Conservation (phyloP, 2,888 invertebrate genomes). For the Vannuccia rotundouncinata region DNA sequence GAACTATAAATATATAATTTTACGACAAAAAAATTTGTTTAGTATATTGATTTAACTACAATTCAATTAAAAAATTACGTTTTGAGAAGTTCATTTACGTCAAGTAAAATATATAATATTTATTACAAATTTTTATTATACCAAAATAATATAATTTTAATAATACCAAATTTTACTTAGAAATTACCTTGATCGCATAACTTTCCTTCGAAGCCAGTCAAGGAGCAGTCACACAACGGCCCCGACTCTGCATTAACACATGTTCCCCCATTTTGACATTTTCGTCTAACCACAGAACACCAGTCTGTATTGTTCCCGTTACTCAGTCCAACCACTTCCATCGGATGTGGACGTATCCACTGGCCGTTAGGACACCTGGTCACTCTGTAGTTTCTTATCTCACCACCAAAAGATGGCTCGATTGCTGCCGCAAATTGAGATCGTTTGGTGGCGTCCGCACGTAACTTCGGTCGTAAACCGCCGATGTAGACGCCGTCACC, state of each 20-base stretch:
- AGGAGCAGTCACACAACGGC: neutral
- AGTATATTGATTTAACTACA: too few species aligned
- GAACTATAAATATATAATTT: too few species aligned
- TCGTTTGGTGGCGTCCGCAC: neutral
- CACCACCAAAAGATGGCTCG: constrained; percentile 21
- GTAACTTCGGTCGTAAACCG: constrained; percentile 14
- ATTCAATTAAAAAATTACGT: too few species aligned
- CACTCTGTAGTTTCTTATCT: constrained; percentile 8
- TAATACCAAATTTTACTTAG: neutral
- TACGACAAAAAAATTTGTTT: too few species aligned
- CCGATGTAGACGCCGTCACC: constrained; percentile 22
- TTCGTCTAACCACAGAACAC: neutral
- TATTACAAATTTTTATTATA: neutral
- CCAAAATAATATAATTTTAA: neutral
- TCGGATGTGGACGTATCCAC: neutral
- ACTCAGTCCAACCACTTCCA: neutral
- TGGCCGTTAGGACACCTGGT: neutral
- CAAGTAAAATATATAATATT: neutral
- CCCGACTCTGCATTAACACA: neutral
- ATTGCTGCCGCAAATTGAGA: neutral
- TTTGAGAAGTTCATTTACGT: neutral
- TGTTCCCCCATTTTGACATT: neutral
- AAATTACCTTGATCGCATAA: neutral
- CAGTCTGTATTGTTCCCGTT: neutral
- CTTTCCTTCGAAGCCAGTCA: constrained; percentile 2